phyloP scores from a whole-genome alignment of 2,888 invertebrate genomes.

The Tetranychus piercei region DNA sequence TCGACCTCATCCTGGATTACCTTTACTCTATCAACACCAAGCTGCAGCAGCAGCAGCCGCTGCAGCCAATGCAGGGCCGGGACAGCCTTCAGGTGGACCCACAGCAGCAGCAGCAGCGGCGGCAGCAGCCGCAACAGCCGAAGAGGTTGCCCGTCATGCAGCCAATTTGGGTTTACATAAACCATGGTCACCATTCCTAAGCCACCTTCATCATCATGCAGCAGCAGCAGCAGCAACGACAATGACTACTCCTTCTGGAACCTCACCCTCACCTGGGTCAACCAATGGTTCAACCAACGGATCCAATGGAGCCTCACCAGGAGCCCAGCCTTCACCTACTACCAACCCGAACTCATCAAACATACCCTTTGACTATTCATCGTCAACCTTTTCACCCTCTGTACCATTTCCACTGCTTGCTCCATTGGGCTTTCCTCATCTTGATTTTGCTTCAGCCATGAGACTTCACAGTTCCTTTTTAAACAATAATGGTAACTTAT shows the following conservation, averaged over 20 bases:
- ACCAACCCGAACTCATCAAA: too few species aligned
- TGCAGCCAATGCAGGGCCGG: neutral
- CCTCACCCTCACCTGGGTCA: conserved; percentile 13
- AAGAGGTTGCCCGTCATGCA: conserved; percentile 12
- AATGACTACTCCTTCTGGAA: conserved; percentile 7
- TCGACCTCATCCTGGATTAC: neutral
- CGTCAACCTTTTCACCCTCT: neutral
- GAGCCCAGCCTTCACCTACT: too few species aligned
- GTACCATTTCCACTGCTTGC: conserved; percentile 14
- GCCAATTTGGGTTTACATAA: conserved; percentile 17
- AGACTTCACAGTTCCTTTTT: conserved; percentile 3
- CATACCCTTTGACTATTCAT: neutral
- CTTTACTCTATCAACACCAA: neutral
- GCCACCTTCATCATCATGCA: conserved; percentile 13
- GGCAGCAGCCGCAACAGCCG: conserved; percentile 16
- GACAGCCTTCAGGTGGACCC: neutral
- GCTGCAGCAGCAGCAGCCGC: neutral
- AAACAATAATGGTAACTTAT: too few species aligned
- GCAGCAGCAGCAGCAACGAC: conserved; percentile 6
- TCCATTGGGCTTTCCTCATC: conserved; percentile 19
- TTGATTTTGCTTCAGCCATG: conserved; percentile 17
- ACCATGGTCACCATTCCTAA: conserved; percentile 15
- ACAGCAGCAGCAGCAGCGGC: conserved; percentile 11
- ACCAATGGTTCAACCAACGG: neutral
- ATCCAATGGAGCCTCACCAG: too few species aligned